phyloP scores from a whole-genome alignment of 2,797 vertebrate genomes.

The Sebastiscus albofasciatus region DNA sequence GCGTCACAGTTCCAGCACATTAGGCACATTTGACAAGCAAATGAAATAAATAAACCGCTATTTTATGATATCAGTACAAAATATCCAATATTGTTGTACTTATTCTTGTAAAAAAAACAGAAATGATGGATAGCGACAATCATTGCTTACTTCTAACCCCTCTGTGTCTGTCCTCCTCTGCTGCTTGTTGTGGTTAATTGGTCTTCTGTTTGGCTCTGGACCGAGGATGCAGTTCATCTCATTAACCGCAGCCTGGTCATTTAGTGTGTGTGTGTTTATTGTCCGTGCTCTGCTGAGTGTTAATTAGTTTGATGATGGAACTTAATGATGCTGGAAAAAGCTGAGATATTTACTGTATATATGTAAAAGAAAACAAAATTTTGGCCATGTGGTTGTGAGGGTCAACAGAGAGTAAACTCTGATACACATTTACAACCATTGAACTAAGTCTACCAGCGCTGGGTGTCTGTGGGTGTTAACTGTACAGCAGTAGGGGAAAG shows the following conservation, averaged over 20 bases:
- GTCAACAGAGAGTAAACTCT: neutral
- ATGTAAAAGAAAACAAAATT: neutral
- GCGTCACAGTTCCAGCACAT: neutral
- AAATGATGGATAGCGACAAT: neutral
- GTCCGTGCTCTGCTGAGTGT: neutral
- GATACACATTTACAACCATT: neutral
- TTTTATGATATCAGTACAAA: neutral
- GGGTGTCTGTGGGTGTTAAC: neutral
- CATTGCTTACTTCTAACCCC: neutral
- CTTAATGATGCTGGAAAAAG: slow-evolving; percentile 27
- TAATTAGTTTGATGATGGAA: slow-evolving; percentile 49
- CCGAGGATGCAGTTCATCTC: slow-evolving; percentile 34
- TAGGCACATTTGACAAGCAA: neutral
- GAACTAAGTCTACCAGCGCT: neutral
- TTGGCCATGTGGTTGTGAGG: neutral
- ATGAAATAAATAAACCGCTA: neutral
- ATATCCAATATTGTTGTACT: neutral
- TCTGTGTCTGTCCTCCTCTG: slow-evolving; percentile 5
- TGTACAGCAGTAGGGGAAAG: neutral
- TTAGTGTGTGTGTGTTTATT: slow-evolving; percentile 30
- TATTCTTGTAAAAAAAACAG: neutral
- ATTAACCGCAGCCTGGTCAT: slow-evolving; percentile 27
- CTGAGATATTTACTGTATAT: neutral
- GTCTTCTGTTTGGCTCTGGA: slow-evolving; percentile 17
- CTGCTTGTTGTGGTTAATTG: slow-evolving; percentile 8